Evolutionary conservation across 2,797 vertebrate species (phyloP).

Genomic region (Protonibea diacanthus): DNA sequence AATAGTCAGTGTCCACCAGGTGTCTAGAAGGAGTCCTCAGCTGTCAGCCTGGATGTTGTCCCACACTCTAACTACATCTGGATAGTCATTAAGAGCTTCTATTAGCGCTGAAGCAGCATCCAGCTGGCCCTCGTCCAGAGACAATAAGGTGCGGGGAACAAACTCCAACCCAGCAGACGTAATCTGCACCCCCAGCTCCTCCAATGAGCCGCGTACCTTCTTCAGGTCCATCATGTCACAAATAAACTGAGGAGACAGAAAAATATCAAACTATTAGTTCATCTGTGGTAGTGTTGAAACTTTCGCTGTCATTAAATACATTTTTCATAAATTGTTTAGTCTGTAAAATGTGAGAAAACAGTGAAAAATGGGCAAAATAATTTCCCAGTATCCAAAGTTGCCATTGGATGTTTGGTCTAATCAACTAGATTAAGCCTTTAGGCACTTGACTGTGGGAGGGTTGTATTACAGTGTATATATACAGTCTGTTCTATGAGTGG

Average conservation of each 20-base stretch:
- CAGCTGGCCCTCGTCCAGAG: conserved; percentile 83
- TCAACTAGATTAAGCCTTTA: too few species aligned
- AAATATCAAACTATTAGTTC: conserved; percentile 8
- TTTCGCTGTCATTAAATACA: background rate
- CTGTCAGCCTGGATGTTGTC: conserved; percentile 88
- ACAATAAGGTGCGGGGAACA: conserved; percentile 77
- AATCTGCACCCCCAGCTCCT: conserved; percentile 83
- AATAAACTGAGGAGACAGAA: conserved; percentile 84
- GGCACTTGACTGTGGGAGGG: too few species aligned
- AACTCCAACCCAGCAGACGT: conserved; percentile 85
- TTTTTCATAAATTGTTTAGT: background rate
- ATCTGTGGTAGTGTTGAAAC: background rate
- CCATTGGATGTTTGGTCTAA: too few species aligned
- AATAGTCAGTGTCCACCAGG: conserved; percentile 32
- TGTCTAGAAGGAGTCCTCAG: conserved; percentile 54
- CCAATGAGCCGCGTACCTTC: conserved; percentile 84
- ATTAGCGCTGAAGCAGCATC: conserved; percentile 84
- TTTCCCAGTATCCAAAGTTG: too few species aligned
- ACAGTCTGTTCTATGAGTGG: too few species aligned
- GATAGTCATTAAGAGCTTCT: conserved; percentile 81
- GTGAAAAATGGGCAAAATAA: too few species aligned
- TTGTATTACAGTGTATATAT: too few species aligned
- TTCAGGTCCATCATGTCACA: conserved; percentile 83
- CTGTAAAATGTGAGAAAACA: background rate
- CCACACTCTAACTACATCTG: conserved; percentile 90